Base-by-base conservation (phyloP, 2,888 invertebrate genomes). In the Biston stratarius region DNA sequence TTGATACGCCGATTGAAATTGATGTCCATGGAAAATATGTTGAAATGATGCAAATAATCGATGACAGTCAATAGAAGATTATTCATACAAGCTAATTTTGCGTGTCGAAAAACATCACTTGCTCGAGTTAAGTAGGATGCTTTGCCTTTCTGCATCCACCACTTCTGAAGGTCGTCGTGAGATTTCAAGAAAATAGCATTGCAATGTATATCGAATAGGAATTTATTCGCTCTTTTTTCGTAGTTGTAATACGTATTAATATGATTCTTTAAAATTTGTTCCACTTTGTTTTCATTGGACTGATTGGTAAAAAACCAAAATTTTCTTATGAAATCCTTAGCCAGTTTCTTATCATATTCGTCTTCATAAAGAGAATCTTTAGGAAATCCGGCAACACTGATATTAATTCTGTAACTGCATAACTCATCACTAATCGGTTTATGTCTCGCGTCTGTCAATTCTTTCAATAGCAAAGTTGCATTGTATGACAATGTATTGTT, bases 361-460 rank as follows among this genome's bases (percentile, higher is more conserved):
- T 76, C 74, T 48, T 70, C 73, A 24, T 78, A 57, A 69, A 84
- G 79, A 33, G 69, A 73, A 56, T 74, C 70, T 69, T 78, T 77
- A n/a, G 53, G 53, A 12, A 53, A 53, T 24, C 24, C 53, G 15
- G 40, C 40, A 10, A 15, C 11, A 11, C 15, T 40, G 15, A 53
- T 15, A 24, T 15, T 14, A 1, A 53, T 69, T 61, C 66, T 75
- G 64, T 71, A 83, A 36, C 64, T 61, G 56, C 69, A 59, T 61
- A 68, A 56, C 45, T 70, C 33, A 53, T 55, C 53, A 9, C 59
- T 61, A 42, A 40, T 15, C 0, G 58, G 40, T 64, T 58, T 38
- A 44, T 55, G 5, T 53, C 59, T 67, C 61, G 73, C 48, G 78
- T 64, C 57, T 75, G 70, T 47, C 14, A 52, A n/a, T 42, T 49